These are phyloP conservation scores for Eristalis tenax DNA, from an alignment of 2,888 invertebrate genomes.

Conservation along the genomic window DNA sequence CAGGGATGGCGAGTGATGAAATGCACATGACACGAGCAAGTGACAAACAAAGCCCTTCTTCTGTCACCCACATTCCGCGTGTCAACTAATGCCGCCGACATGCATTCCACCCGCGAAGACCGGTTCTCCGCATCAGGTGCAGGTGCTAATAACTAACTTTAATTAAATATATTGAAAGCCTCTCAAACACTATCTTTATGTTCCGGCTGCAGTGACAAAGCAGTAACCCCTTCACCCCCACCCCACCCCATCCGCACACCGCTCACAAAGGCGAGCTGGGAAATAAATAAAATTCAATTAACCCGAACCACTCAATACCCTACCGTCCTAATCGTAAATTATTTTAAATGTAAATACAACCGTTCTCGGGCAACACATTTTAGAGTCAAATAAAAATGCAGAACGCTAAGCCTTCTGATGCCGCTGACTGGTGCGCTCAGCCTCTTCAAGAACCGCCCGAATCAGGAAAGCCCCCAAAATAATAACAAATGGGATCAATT, in stretches of 20 bases:
- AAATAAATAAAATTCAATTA: slow-evolving; percentile 68
- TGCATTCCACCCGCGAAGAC: background rate
- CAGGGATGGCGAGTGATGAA: no score
- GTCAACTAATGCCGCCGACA: background rate
- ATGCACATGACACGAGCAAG: no score
- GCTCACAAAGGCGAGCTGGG: slow-evolving; percentile 2
- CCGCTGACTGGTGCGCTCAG: background rate
- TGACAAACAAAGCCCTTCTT: no score
- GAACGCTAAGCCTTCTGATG: slow-evolving; percentile 60
- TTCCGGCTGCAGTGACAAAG: background rate
- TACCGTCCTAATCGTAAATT: slow-evolving; percentile 60
- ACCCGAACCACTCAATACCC: slow-evolving; percentile 48
- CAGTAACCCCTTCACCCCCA: background rate
- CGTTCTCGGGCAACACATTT: slow-evolving; percentile 22
- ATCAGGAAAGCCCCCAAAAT: slow-evolving; percentile 58
- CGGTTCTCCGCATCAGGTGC: background rate
- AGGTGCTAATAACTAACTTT: background rate
- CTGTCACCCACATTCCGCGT: background rate
- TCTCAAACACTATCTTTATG: background rate
- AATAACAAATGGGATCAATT: slow-evolving; percentile 70
- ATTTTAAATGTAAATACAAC: slow-evolving; percentile 58
- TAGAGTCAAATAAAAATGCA: slow-evolving; percentile 53
- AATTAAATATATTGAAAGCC: background rate
- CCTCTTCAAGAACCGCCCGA: slow-evolving; percentile 21
- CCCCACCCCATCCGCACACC: background rate